Evolutionary conservation across 2,888 invertebrate species (phyloP), one percentile per base, ranked within the genome.

Genomic region (Tyria jacobaeae): DNA sequence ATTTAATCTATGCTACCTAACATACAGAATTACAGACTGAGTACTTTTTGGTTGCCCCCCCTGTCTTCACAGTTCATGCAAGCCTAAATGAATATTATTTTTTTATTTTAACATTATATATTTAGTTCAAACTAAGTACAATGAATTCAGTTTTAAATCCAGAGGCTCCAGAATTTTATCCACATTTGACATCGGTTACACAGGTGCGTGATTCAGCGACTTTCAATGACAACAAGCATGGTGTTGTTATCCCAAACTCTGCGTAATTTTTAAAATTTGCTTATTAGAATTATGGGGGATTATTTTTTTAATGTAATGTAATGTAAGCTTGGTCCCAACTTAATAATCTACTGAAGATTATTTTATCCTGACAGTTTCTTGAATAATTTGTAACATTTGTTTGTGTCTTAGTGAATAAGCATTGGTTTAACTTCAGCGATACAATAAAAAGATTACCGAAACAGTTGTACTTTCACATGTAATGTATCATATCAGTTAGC

Each of bases 81-180:
- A 72, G 71, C 69, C 69, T 71, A 57, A 56, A 79, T 67, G 70
- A 68, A 67, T 70, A 64, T 64, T 63, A 62, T 72, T 64, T 72
- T 66, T 67, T 75, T 72, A 71, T 68, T 77, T 62, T 65, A 70
- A 55, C 60, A 71, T 65, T 64, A 69, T 68, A 68, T 68, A 70
- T 69, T 70, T 60, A 68, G n/a, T 60, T 54, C 21, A 63, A 65
- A 57, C 64, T 65, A 72, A 68, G 57, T 70, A 87, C 81, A 75
- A 91, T 92, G 91, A 86, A 87, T 81, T 91, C 88, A 39, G 79
- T 76, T 66, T 78, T 92, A 64, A 91, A 92, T 79, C 92, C 92
- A 2, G 91, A 91, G 69, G 91, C 91, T 58, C 90, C 91, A 39
- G 92, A 92, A 68, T 92, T 92, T 76, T 83, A 85, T 70, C 90